These are phyloP conservation scores for Electrona antarctica DNA, from an alignment of 2,113 vertebrate genomes.

Conservation along the genomic window DNA sequence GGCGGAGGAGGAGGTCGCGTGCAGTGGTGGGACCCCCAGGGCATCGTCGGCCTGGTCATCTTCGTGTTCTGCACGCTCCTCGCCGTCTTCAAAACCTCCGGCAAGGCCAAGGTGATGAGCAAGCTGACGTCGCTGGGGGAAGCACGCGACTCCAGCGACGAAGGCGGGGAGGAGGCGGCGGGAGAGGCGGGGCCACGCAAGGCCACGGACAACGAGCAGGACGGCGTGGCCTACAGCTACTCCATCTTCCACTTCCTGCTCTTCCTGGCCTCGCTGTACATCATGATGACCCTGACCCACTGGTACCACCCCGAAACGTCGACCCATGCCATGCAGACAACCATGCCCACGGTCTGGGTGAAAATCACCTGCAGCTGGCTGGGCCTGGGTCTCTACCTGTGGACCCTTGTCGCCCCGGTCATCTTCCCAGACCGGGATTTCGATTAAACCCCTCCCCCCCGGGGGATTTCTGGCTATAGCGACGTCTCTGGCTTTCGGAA, in stretches of 20 bases:
- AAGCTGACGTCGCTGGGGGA: slow-evolving; percentile 82
- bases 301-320: slow-evolving; percentile 81
- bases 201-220: slow-evolving; percentile 83
- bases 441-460: slow-evolving; percentile 67
- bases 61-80: slow-evolving; percentile 85
- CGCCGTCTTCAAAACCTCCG: slow-evolving; percentile 81
- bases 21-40: slow-evolving; percentile 86
- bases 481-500: no score
- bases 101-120: slow-evolving; percentile 85
- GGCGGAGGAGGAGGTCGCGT: slow-evolving; percentile 22
- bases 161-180: rapidly evolving
- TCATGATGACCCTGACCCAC: slow-evolving; percentile 91
- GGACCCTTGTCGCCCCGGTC: slow-evolving; percentile 85
- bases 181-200: slow-evolving; percentile 45
- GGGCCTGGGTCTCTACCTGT: slow-evolving; percentile 82
- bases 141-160: slow-evolving; percentile 49
- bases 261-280: slow-evolving; percentile 83
- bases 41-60: slow-evolving; percentile 83
- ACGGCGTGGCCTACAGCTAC: slow-evolving; percentile 82
- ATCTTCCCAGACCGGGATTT: slow-evolving; percentile 81
- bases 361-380: slow-evolving; percentile 87
- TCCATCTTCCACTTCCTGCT: slow-evolving; percentile 88
- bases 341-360: slow-evolving; percentile 86
- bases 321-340: slow-evolving; percentile 71
- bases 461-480: no score